phyloP scores from a whole-genome alignment of 2,888 invertebrate genomes.

The Drosophila fungiperda region DNA sequence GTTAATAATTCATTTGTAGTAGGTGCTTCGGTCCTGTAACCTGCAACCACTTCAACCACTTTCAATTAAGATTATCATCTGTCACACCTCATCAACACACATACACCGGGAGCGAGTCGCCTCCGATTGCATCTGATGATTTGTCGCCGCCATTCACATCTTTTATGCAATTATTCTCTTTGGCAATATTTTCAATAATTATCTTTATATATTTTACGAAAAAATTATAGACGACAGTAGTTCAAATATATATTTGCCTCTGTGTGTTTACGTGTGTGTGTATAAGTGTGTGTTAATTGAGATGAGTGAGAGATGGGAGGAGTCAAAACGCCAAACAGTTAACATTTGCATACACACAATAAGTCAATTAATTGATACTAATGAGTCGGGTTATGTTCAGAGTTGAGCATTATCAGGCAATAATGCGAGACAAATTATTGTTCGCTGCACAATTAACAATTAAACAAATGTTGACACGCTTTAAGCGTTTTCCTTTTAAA shows the following conservation, averaged over 20 bases:
- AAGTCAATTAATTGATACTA: constrained; percentile 61
- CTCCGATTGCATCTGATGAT: neutral
- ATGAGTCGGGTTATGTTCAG: constrained; percentile 39
- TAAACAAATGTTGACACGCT: neutral
- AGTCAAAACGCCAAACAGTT: neutral
- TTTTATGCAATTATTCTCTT: constrained; percentile 35
- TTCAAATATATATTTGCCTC: neutral
- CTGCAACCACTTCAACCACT: constrained; percentile 45
- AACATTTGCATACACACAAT: constrained; percentile 18
- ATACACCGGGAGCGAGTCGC: constrained; percentile 23
- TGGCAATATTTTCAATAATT: constrained; percentile 68
- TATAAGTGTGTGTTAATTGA: constrained; percentile 55
- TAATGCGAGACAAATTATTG: constrained; percentile 14
- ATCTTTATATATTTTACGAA: constrained; percentile 72
- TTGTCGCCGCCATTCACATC: neutral
- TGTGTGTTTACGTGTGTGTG: constrained; percentile 3
- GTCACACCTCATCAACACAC: constrained; percentile 71
- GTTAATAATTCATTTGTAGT: constrained; percentile 71
- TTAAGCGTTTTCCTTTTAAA: neutral
- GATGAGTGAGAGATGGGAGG: constrained; percentile 4
- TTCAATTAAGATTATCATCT: constrained; percentile 63
- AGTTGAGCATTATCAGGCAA: constrained; percentile 19
- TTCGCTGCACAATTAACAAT: constrained; percentile 15
- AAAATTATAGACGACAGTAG: constrained; percentile 41
- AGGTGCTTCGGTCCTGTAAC: constrained; percentile 2